Percentiles rank a stretch among this genome's conserved stretches.
These are phyloP conservation scores for Nothocercus julius DNA, from an alignment of 2,113 vertebrate species.

Conservation along the genomic window DNA sequence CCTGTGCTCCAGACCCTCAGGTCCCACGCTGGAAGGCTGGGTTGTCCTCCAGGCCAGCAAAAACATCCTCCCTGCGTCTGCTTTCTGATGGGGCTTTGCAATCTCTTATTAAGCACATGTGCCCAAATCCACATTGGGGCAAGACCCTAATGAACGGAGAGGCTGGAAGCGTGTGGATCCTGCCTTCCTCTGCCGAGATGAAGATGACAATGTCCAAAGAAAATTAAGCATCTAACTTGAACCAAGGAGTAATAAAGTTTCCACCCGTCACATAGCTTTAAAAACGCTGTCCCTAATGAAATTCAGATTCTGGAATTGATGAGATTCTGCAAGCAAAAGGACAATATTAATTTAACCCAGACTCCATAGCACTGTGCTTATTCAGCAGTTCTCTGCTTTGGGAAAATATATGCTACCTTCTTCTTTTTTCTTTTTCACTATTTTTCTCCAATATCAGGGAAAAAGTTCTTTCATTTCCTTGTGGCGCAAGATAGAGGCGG, in stretches of 20 bases:
- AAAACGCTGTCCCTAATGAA: background rate
- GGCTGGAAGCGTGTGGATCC: background rate
- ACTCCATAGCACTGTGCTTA: background rate
- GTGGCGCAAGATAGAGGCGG: background rate
- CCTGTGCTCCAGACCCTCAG: background rate
- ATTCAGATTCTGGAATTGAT: background rate
- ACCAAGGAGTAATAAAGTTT: background rate
- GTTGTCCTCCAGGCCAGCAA: background rate
- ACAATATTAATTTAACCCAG: background rate
- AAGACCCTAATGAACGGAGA: background rate
- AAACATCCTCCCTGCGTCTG: background rate
- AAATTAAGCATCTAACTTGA: fast-evolving
- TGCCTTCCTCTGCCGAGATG: background rate
- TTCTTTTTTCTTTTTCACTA: background rate
- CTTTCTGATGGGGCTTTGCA: background rate
- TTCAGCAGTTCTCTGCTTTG: background rate
- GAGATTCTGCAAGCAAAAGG: background rate
- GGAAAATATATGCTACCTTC: background rate
- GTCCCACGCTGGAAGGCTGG: background rate
- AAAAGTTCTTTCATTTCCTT: slow-evolving; percentile 5
- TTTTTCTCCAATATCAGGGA: background rate
- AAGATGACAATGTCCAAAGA: background rate
- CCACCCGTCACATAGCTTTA: background rate
- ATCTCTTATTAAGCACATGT: fast-evolving
- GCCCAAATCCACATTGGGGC: fast-evolving